phyloP scores from a whole-genome alignment of 2,888 invertebrate genomes.

The Rosalia funebris region DNA sequence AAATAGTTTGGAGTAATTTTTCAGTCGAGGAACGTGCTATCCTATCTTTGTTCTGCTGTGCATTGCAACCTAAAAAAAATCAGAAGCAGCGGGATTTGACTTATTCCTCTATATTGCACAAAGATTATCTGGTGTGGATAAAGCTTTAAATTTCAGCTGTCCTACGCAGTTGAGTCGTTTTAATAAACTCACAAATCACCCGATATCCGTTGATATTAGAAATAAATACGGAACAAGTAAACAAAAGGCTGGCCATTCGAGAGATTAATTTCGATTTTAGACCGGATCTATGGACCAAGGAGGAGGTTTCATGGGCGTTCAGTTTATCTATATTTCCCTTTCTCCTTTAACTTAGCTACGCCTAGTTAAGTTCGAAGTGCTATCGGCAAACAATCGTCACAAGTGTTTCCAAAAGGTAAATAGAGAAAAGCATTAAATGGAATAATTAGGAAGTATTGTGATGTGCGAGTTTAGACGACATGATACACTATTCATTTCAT shows the following conservation, averaged over 20 bases:
- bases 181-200: slow-evolving; percentile 45
- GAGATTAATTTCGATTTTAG: slow-evolving; percentile 37
- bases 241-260: slow-evolving; percentile 38
- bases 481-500: too few species aligned
- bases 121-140: slow-evolving; percentile 17
- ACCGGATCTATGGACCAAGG: slow-evolving; percentile 23
- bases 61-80: background rate
- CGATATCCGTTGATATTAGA: slow-evolving; percentile 39
- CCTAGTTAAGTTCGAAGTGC: too few species aligned
- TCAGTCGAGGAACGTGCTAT: background rate
- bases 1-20: too few species aligned
- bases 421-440: too few species aligned
- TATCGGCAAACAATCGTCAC: too few species aligned
- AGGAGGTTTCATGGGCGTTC: background rate
- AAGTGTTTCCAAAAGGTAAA: too few species aligned
- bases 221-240: slow-evolving; percentile 40
- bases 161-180: slow-evolving; percentile 39
- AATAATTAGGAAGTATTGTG: too few species aligned
- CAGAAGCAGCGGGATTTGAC: background rate
- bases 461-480: too few species aligned
- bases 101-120: slow-evolving; percentile 20
- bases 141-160: slow-evolving; percentile 43
- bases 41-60: background rate
- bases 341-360: too few species aligned
- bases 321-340: too few species aligned